phyloP scores from a whole-genome alignment of 1,140 invertebrate species.

The Brachionus angularis region DNA sequence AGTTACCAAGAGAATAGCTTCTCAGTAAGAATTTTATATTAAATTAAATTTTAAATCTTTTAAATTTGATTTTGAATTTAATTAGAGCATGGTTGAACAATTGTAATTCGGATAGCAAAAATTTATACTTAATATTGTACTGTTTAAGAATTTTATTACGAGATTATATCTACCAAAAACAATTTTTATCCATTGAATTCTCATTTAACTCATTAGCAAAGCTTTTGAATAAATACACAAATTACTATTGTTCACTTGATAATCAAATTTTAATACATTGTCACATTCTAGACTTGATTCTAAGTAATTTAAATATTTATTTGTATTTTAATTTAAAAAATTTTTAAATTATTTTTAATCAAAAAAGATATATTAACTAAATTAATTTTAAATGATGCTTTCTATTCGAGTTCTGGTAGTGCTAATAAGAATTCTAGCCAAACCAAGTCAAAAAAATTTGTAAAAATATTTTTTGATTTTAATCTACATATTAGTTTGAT shows the following conservation, averaged over 20 bases:
- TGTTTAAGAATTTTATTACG: conserved; percentile 15
- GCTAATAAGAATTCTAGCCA: not conserved
- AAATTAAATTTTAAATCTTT: not conserved
- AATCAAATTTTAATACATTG: conserved; percentile 18
- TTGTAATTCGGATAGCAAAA: conserved; percentile 19
- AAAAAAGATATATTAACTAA: conserved; percentile 17
- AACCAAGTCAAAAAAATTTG: not conserved
- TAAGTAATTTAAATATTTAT: not conserved
- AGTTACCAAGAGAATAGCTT: not conserved
- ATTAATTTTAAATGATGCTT: conserved; percentile 19
- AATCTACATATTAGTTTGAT: conserved; percentile 15
- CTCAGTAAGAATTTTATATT: not conserved
- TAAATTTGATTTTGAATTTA: not conserved
- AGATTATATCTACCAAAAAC: conserved; percentile 8
- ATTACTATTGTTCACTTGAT: conserved; percentile 5
- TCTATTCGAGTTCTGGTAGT: conserved; percentile 15
- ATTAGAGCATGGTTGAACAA: conserved; percentile 22
- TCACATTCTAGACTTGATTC: conserved; percentile 2
- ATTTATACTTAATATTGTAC: conserved; percentile 20
- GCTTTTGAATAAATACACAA: conserved; percentile 31
- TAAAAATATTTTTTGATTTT: not conserved
- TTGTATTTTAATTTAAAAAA: conserved; percentile 17
- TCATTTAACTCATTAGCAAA: conserved; percentile 7
- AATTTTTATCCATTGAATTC: not conserved
- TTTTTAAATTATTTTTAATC: not conserved